Percentiles rank a stretch among this genome's conserved stretches.
Conservation (phyloP, 2,888 invertebrate species). For the Stenichneumon culpator region DNA sequence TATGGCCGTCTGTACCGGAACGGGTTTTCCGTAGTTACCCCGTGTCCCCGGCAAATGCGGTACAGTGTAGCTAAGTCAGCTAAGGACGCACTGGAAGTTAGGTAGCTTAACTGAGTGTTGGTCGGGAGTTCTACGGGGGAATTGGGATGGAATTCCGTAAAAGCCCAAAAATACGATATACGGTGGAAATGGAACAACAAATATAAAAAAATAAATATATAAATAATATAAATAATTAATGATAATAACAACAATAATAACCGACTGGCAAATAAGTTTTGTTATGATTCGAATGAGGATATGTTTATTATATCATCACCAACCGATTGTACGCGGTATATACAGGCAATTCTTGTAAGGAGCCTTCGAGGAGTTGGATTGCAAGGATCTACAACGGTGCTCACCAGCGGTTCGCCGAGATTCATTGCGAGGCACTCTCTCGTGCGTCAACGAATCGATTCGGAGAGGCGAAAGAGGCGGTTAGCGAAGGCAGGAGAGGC, state of each 20-base stretch:
- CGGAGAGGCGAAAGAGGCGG: slow-evolving; percentile 22
- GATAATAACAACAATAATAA: too few relatives aligned
- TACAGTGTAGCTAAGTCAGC: too few relatives aligned
- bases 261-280: background rate
- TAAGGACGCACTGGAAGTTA: too few relatives aligned
- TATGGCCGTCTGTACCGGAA: too few relatives aligned
- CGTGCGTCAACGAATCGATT: slow-evolving; percentile 65
- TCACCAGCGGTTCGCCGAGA: slow-evolving; percentile 51
- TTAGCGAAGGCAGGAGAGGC: slow-evolving; percentile 3
- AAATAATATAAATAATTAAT: background rate
- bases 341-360: slow-evolving; percentile 42
- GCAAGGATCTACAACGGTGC: slow-evolving; percentile 48
- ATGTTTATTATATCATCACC: slow-evolving; percentile 60
- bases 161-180: too few relatives aligned
- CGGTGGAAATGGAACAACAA: too few relatives aligned
- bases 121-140: too few relatives aligned
- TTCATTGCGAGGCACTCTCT: slow-evolving; percentile 50
- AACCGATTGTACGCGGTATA: slow-evolving; percentile 43
- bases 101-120: too few relatives aligned
- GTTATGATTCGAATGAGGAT: slow-evolving; percentile 14
- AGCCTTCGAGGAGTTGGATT: slow-evolving; percentile 27
- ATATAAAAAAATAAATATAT: too few relatives aligned
- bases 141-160: too few relatives aligned
- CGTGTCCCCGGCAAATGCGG: too few relatives aligned
- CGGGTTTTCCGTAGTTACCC: too few relatives aligned